Percentiles rank a stretch among this genome's conserved stretches.
Evolutionary conservation across 1,140 invertebrate genomes (phyloP).

Genomic region (Drosophila albomicans): DNA sequence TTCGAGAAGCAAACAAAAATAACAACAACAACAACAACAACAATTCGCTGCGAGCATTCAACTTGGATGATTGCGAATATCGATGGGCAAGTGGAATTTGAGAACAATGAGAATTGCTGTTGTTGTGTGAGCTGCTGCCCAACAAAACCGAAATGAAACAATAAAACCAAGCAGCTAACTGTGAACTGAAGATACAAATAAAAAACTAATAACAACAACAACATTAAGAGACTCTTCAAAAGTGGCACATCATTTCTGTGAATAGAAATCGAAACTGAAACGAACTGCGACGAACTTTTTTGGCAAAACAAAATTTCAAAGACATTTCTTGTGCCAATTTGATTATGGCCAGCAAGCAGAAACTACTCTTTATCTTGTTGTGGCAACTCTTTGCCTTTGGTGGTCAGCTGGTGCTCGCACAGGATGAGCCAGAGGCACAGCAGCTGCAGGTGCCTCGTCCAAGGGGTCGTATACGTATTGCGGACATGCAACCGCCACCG

Average conservation of each 20-base stretch:
- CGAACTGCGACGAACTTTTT: slow-evolving; percentile 41
- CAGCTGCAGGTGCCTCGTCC: slow-evolving; percentile 62
- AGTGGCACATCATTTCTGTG: slow-evolving; percentile 67
- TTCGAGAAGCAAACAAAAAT: slow-evolving; percentile 11
- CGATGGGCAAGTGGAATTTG: slow-evolving; percentile 45
- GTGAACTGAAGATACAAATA: slow-evolving; percentile 52
- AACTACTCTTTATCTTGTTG: slow-evolving; percentile 44
- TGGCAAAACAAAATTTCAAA: slow-evolving; percentile 9
- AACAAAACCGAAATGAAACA: slow-evolving; percentile 51
- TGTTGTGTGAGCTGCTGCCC: slow-evolving; percentile 12
- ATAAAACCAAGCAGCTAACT: slow-evolving; percentile 55
- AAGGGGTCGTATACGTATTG: slow-evolving; percentile 70
- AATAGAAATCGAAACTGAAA: slow-evolving; percentile 61
- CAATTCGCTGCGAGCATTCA: slow-evolving; percentile 43
- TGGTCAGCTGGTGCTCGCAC: slow-evolving; percentile 3
- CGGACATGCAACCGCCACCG: slow-evolving; percentile 51
- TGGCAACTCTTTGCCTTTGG: slow-evolving; percentile 12
- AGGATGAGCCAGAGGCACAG: slow-evolving; percentile 40
- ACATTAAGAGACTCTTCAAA: slow-evolving; percentile 43
- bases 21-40: slow-evolving; percentile 12
- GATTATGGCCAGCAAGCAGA: slow-evolving; percentile 28
- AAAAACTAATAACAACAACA: slow-evolving; percentile 38
- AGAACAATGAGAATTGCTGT: slow-evolving; percentile 35
- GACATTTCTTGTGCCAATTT: slow-evolving; percentile 17
- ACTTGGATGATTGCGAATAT: slow-evolving; percentile 42